A percentile compares a stretch with the other conserved stretches of the same genome.
phyloP scores from a whole-genome alignment of 1,140 invertebrate genomes.

The Potamilus streckersoni region DNA sequence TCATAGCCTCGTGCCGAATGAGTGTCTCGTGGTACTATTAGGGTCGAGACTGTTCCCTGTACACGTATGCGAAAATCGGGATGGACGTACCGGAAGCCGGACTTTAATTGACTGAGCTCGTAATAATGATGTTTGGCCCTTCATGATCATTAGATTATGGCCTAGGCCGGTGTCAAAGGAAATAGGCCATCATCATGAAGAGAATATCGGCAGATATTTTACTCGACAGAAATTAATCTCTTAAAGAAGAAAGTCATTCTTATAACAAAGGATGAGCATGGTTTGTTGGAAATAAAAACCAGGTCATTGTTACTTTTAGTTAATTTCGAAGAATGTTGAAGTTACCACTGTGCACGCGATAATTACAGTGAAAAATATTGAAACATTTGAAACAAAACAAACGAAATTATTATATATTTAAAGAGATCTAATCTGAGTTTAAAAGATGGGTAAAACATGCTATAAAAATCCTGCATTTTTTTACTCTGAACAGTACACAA shows the following conservation, averaged over 20 bases:
- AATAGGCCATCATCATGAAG: too few relatives aligned
- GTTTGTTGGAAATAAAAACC: slow-evolving; percentile 38
- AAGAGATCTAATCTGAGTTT: slow-evolving; percentile 35
- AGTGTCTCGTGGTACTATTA: too few relatives aligned
- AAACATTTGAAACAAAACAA: slow-evolving; percentile 30
- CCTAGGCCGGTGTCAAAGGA: too few relatives aligned
- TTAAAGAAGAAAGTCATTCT: slow-evolving; percentile 34
- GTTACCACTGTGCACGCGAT: slow-evolving; percentile 31
- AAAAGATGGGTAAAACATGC: slow-evolving; percentile 36
- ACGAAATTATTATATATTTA: slow-evolving; percentile 37
- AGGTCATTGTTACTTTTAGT: slow-evolving; percentile 36
- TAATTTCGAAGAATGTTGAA: slow-evolving; percentile 28
- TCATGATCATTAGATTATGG: too few relatives aligned
- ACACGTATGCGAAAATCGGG: too few relatives aligned
- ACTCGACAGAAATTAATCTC: slow-evolving; percentile 20
- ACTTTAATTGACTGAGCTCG: too few relatives aligned
- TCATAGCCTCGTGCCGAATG: too few relatives aligned
- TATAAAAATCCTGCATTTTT: slow-evolving; percentile 41
- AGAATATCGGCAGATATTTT: too few relatives aligned
- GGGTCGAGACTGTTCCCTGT: too few relatives aligned
- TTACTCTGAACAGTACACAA: slow-evolving; percentile 25
- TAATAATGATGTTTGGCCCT: too few relatives aligned
- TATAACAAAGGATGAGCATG: slow-evolving; percentile 28
- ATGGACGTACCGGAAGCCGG: too few relatives aligned
- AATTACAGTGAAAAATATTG: slow-evolving; percentile 36